Evolutionary conservation across 1,140 invertebrate species (phyloP), one percentile per base, ranked within the genome.

Genomic region (Lordiphosa mommai): DNA sequence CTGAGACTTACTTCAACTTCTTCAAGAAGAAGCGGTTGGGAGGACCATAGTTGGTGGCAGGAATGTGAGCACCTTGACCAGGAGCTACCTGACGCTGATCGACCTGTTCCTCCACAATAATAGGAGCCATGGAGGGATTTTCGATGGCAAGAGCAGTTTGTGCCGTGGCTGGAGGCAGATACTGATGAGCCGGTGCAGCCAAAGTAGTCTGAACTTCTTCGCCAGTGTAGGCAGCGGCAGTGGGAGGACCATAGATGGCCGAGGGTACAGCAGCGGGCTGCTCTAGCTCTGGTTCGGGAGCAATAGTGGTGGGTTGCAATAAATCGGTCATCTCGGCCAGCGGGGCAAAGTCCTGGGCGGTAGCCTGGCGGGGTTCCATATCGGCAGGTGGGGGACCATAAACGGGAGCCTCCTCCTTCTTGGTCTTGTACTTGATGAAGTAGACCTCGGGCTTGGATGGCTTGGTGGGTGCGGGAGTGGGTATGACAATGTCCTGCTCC

Each of bases 361-460:
- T 61, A 33, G 77, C 53, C 43, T 77, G 67, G 17, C 85, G 85
- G 2, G 86, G 76, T 8, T 88, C 86, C 76, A 74, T 68, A 1
- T 87, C 74, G 3, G 88, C 89, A 38, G 90, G 89, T 44, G 90
- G 90, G 9, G 85, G 82, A 41, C 89, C 89, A 46, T 88, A 88
- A 56, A 88, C 86, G 23, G 86, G 86, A 5, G 65, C 76, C 60
- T 88, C 86, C 40, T 87, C 86, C 67, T 88, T 88, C 86, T 88
- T 94, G 69, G 94, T 94, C 92, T 95, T 95, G 93, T 96, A 96
- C 60, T 94, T 93, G 92, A 96, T 96, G 92, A 96, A 96, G 92
- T 94, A 95, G 59, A 95, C 94, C 89, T 95, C 94, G 23, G 94
- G 94, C 90, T 95, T 95, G 89, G 92, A 93, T 69, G 94, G 94